Conservation (phyloP, 2,888 invertebrate species). For the Syrista parreyssii region DNA sequence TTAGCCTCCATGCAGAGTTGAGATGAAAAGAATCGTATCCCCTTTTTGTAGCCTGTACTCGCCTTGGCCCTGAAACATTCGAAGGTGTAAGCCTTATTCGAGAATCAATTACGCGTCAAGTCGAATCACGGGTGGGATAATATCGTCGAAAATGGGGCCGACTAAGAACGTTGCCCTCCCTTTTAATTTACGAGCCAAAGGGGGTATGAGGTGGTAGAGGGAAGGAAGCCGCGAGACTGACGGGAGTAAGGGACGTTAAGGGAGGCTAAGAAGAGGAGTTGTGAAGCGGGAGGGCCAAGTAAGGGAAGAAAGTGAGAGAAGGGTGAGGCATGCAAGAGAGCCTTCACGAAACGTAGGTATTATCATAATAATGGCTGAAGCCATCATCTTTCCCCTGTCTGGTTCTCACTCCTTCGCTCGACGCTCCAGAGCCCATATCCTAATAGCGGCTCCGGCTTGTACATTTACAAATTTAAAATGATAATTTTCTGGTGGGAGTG, state of each 20-base stretch:
- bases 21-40: constrained; percentile 84
- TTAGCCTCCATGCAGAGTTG: constrained; percentile 86
- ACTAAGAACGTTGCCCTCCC: constrained; percentile 18
- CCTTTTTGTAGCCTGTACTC: constrained; percentile 77
- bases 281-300: not conserved
- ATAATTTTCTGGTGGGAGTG: constrained; percentile 50
- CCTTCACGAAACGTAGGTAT: constrained; percentile 44
- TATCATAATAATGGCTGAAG: constrained; percentile 56
- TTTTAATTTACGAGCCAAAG: constrained; percentile 36
- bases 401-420: constrained; percentile 18
- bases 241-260: constrained; percentile 12
- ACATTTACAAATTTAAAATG: constrained; percentile 59
- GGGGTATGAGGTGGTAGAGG: constrained; percentile 2
- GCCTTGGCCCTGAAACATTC: constrained; percentile 72
- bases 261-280: constrained; percentile 21
- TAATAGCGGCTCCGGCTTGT: constrained; percentile 47
- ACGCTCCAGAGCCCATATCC: constrained; percentile 31
- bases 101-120: constrained; percentile 6
- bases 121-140: constrained; percentile 20
- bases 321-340: constrained; percentile 39
- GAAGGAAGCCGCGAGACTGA: constrained; percentile 13
- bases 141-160: constrained; percentile 15
- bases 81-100: not conserved
- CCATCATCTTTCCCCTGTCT: constrained; percentile 49
- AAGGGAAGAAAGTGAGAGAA: constrained; percentile 22